Evolutionary conservation across 2,888 invertebrate species (phyloP), one percentile per base, ranked within the genome.

Genomic region (Hyposoter dolosus): DNA sequence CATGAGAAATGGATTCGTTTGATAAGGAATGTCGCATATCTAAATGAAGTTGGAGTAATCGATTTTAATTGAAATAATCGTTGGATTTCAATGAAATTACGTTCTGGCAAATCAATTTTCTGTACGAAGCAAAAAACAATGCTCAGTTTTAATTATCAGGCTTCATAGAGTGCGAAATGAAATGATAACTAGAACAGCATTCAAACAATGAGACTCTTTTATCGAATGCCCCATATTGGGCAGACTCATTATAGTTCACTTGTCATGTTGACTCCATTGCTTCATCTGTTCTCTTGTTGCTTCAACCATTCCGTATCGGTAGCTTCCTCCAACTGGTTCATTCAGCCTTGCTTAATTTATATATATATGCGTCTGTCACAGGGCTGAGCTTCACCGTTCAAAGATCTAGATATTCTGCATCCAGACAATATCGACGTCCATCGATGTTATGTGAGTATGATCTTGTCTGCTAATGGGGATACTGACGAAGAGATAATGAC

Each of bases 301-400:
- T 74, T 19, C 35, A 9, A 68, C 12, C 47, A 23, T 68, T 60
- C 63, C 60, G 76, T 82, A 76, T 56, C 69, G 19, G 17, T 32
- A 69, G 47, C 28, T 40, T 43, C 23, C 76, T 68, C 68, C 47
- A 7, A 56, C 32, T 47, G 40, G 69, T 50, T 60, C 68, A 75
- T 50, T 76, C 82, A 28, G 17, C 63, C 47, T 60, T 76, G 63
- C 75, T 71, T 76, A 75, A 82, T 82, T 47, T 69, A 56, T 40
- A 40, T 69, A 53, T 60, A 19, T 35, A 77, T 40, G 50, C 50
- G 35, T 23, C 40, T 66, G 66, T 53, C 23, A 47, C 17, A 50
- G 32, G 17, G n/a, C 15, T 2, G 50, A 65, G 43, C 35, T 63
- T 15, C 28, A 65, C 32, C 19, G 47, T 19, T 66, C 76, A 35